phyloP scores from a whole-genome alignment of 2,113 vertebrate genomes.

The Paradisaea rubra region DNA sequence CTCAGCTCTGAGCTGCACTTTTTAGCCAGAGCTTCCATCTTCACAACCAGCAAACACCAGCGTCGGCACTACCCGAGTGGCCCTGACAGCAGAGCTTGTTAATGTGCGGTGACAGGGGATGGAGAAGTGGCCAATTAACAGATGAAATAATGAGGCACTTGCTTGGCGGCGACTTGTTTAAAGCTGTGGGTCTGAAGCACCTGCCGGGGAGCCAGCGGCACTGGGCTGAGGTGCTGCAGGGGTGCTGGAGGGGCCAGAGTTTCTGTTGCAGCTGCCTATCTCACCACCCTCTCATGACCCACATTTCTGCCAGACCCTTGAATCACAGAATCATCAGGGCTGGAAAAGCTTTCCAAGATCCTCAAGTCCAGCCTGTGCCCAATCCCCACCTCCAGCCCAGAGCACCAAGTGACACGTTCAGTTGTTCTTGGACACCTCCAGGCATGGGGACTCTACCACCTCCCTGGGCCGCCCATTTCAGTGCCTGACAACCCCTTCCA shows the following conservation, averaged over 20 bases:
- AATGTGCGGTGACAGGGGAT: not conserved
- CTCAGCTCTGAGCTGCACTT: not conserved
- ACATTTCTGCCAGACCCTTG: rapidly evolving
- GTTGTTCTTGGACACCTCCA: not conserved
- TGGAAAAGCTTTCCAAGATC: not conserved
- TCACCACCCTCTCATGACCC: not conserved
- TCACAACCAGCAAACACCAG: not conserved
- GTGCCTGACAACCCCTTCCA: not conserved
- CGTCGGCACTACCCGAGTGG: rapidly evolving
- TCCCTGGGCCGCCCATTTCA: not conserved
- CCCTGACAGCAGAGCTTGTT: not conserved
- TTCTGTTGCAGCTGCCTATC: not conserved
- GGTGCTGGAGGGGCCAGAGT: not conserved
- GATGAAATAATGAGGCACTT: not conserved
- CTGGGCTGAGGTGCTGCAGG: not conserved
- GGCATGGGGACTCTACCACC: rapidly evolving
- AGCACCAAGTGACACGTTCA: not conserved
- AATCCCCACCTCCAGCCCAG: not conserved
- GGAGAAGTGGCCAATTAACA: not conserved
- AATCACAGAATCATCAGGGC: not conserved
- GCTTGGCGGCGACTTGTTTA: not conserved
- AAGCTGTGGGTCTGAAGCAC: not conserved
- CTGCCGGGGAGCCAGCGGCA: rapidly evolving
- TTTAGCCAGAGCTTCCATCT: not conserved
- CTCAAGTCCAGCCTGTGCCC: not conserved